Percentiles rank a stretch among this genome's conserved stretches.
Conservation (phyloP, 2,113 vertebrate species). For the Numida meleagris region DNA sequence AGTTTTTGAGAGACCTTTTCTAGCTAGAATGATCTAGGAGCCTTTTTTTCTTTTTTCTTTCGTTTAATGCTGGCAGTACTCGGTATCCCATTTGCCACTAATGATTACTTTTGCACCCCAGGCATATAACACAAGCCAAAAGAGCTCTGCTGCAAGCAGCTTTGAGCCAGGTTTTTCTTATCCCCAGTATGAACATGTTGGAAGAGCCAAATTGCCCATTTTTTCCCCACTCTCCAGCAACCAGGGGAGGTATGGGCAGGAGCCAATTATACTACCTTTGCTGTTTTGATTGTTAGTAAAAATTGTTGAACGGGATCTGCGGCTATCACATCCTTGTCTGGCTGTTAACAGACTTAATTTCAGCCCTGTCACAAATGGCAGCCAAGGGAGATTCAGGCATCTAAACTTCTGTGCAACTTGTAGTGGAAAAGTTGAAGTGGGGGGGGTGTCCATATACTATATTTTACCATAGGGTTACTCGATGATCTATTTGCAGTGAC, state of each 20-base stretch:
- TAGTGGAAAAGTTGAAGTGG: background rate
- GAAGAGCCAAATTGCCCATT: background rate
- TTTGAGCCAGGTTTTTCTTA: constrained; percentile 10
- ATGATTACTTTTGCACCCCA: constrained; percentile 13
- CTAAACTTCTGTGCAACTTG: background rate
- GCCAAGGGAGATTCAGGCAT: background rate
- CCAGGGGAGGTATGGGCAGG: background rate
- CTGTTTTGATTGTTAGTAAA: background rate
- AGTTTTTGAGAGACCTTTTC: background rate
- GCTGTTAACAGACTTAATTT: background rate
- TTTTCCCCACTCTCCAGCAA: background rate
- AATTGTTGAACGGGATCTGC: background rate
- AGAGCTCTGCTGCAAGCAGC: background rate
- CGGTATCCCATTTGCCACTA: constrained; percentile 10
- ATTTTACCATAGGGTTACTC: background rate
- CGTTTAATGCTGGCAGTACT: background rate
- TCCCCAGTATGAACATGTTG: background rate
- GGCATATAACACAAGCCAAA: background rate
- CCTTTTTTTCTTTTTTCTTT: background rate
- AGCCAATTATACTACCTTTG: background rate
- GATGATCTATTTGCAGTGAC: background rate
- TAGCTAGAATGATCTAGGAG: constrained; percentile 1
- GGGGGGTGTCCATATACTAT: background rate
- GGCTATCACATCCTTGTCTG: background rate
- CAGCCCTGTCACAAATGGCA: background rate